These are phyloP conservation scores for Hipparchia semele DNA, from an alignment of 2,888 invertebrate species.

Conservation along the genomic window DNA sequence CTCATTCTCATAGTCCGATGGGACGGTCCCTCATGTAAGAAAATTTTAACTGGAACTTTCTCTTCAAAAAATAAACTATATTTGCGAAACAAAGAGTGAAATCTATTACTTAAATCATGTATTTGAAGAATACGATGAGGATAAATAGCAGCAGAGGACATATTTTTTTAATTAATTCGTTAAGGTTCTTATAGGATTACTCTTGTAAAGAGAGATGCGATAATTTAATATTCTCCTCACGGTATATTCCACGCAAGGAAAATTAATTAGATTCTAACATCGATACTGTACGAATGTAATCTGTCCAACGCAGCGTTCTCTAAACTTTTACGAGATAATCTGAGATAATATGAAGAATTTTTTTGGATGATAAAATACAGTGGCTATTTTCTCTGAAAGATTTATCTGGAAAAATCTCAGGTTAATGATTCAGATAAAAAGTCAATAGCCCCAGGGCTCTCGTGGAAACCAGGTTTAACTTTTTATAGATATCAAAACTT, in stretches of 20 bases:
- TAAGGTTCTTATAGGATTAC: conserved; percentile 34
- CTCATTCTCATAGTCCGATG: too few species aligned
- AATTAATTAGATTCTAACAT: conserved; percentile 41
- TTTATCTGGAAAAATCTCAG: not conserved
- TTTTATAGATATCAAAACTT: too few species aligned
- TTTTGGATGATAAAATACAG: conserved; percentile 6
- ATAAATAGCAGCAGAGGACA: conserved; percentile 27
- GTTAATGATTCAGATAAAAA: too few species aligned
- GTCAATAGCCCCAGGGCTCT: not conserved
- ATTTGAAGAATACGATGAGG: not conserved
- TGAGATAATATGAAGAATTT: not conserved
- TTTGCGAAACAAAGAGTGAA: not conserved
- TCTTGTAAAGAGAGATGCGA: conserved; percentile 30
- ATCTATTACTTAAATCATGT: not conserved
- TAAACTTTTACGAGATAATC: conserved; percentile 12
- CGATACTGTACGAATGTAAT: conserved; percentile 40
- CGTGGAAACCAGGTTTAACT: not conserved
- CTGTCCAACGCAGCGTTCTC: conserved; percentile 25
- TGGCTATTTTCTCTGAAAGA: not conserved
- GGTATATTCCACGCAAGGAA: conserved; percentile 29
- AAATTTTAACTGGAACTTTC: too few species aligned
- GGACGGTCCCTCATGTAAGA: too few species aligned
- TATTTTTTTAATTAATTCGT: conserved; percentile 33
- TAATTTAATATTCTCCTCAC: conserved; percentile 37
- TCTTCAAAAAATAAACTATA: too few species aligned